A percentile compares a stretch with the other conserved stretches of the same genome.
Evolutionary conservation across 92 coral and sea anemone species (phyloP).

Genomic region (Zoanthus solanderi): DNA sequence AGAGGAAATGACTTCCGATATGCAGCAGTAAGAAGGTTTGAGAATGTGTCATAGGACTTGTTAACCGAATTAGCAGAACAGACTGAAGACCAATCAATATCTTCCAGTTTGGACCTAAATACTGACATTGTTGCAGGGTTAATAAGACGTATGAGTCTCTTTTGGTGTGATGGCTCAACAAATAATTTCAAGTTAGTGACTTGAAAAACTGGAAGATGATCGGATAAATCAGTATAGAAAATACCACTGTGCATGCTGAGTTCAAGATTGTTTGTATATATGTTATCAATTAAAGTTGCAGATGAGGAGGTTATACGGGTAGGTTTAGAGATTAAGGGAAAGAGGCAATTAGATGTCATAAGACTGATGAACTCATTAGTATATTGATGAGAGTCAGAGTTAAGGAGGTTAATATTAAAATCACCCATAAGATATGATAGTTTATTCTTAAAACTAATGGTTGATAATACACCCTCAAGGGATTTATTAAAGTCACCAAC

Average conservation of each 20-base stretch:
- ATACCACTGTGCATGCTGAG: constrained; percentile 20
- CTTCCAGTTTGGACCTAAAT: constrained; percentile 18
- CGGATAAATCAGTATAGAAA: background rate
- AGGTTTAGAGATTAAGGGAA: constrained; percentile 40
- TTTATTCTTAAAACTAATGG: no score
- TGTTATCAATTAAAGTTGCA: constrained; percentile 35
- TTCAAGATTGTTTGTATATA: constrained; percentile 33
- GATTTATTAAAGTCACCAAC: background rate
- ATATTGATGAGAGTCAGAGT: no score
- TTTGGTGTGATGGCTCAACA: background rate
- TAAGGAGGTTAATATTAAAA: no score
- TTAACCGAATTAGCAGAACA: background rate
- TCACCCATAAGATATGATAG: no score
- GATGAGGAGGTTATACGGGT: constrained; percentile 30
- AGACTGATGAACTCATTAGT: no score
- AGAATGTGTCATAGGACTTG: background rate
- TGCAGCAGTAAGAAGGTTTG: background rate
- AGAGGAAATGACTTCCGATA: constrained; percentile 22
- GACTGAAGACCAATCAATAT: constrained; percentile 1
- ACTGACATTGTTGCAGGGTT: background rate
- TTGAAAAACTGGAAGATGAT: constrained; percentile 45
- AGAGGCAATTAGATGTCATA: no score
- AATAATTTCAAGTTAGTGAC: background rate
- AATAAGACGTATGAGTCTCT: constrained; percentile 12
- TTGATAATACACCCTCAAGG: no score